Evolutionary conservation across 2,797 vertebrate species (phyloP).

Genomic region (Coendou prehensilis): DNA sequence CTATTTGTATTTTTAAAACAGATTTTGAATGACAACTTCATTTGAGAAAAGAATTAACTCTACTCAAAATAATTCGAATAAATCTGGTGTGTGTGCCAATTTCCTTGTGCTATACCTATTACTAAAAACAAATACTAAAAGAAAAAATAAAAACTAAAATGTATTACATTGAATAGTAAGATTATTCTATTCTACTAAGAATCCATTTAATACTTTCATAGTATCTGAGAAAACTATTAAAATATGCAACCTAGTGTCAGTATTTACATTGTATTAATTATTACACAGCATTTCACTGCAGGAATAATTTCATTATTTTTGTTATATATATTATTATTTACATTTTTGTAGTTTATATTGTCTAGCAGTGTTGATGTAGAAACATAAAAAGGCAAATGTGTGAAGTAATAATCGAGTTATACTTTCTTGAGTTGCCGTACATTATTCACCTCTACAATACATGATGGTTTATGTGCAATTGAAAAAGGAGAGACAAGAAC

Average conservation of each 20-base stretch:
- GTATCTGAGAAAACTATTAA: background rate
- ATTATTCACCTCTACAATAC: rapidly evolving
- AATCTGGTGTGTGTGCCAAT: background rate
- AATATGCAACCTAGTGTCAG: background rate
- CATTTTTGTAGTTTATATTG: background rate
- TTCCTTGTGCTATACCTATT: background rate
- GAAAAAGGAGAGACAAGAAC: background rate
- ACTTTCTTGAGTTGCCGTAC: background rate
- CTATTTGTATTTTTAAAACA: background rate
- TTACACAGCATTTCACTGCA: background rate
- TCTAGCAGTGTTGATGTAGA: background rate
- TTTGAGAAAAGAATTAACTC: background rate
- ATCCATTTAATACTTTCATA: background rate
- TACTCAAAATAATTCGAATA: background rate
- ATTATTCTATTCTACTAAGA: background rate
- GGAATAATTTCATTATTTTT: background rate
- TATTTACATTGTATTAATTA: background rate
- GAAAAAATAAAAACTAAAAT: background rate
- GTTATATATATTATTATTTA: background rate
- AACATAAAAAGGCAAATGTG: background rate
- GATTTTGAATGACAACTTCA: slow-evolving; percentile 8
- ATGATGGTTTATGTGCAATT: background rate
- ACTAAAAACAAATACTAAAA: background rate
- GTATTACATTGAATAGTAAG: background rate
- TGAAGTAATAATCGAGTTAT: background rate